These are phyloP conservation scores for Platyrinchus mystaceus DNA, from an alignment of 2,797 vertebrate species.

Conservation along the genomic window DNA sequence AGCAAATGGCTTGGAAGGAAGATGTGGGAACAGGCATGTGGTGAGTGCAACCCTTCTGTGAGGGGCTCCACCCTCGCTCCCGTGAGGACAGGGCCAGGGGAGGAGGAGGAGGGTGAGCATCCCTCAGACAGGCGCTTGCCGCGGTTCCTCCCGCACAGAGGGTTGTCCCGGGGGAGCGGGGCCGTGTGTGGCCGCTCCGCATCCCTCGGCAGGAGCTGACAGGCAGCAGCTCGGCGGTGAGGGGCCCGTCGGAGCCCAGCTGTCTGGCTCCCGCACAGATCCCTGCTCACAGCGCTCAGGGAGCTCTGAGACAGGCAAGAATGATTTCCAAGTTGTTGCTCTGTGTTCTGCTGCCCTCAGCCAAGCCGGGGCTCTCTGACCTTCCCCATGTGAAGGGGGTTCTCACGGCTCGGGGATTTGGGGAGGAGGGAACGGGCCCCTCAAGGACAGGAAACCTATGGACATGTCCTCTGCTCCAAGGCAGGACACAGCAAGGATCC, in stretches of 20 bases:
- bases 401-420: not conserved
- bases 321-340: not conserved
- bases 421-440: not conserved
- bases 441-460: not conserved
- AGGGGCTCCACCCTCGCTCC: not conserved
- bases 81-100: not conserved
- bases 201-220: not conserved
- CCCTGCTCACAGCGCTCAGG: not conserved
- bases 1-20: not conserved
- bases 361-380: not conserved
- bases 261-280: not conserved
- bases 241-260: not conserved
- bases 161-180: not conserved
- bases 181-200: not conserved
- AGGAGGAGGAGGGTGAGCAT: not conserved
- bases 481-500: not conserved
- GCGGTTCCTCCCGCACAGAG: not conserved
- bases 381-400: not conserved
- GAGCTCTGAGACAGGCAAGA: not conserved
- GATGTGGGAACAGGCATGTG: rapidly evolving
- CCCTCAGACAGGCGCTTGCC: not conserved
- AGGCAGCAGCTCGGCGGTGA: not conserved
- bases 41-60: not conserved
- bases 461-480: not conserved
- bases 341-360: not conserved